Base-by-base conservation (phyloP, 2,888 invertebrate species). In the Polymixis flavicincta region DNA sequence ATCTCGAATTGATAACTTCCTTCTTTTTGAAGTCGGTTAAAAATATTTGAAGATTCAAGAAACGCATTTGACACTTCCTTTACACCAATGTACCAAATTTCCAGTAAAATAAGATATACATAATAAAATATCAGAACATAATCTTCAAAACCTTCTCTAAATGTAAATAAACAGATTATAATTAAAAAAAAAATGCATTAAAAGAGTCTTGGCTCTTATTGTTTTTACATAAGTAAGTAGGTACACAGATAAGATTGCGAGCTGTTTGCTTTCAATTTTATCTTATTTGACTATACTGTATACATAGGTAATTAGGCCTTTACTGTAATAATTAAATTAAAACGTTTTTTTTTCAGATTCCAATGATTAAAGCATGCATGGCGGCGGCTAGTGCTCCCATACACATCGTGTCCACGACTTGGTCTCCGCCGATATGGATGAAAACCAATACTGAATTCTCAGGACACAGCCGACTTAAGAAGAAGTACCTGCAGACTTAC, bases 351-450 rank as follows among this genome's bases (percentile, higher is more conserved):
- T 57, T 69, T 28, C 84, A 96, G 96, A 96, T 97, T 75, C 97
- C 97, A 0, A 88, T 95, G 80, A 94, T 97, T 67, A 90, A 93
- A 71, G 89, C 89, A 48, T 96, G 96, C 1, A 76, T 92, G 61
- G 66, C 88, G 19, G 85, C 92, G 22, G 89, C 94, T 0, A 93
- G 92, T 55, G 89, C 93, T 0, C 85, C 92, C 0, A 64, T 97
- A 1, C 91, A 92, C 52, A 87, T 97, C 1, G 54, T 97, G 22
- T 94, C 94, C 0, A 93, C 97, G 0, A 94, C 97, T 0, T 98
- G 97, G 97, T 96, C 97, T 5, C 94, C 97, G 0, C 97, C 97
- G 0, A 83, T 88, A 6, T 97, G 97, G 97, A 97, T 97, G 97
- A 98, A 97, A 90, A 96, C 95, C 79, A 89, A 96, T 28, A 85